Conservation (phyloP, 1,140 invertebrate species). For the Antheraea mylitta region DNA sequence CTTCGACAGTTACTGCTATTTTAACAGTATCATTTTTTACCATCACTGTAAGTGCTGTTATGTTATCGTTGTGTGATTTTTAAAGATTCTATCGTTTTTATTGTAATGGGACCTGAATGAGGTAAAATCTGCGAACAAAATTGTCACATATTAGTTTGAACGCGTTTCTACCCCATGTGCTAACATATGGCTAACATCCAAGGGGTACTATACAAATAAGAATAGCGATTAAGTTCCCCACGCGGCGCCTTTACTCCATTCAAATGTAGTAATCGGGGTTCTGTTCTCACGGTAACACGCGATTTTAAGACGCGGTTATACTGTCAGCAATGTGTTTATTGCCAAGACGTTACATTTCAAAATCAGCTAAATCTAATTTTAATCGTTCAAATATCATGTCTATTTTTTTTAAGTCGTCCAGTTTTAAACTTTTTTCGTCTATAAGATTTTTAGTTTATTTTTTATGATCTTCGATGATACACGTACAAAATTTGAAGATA, state of each 20-base stretch:
- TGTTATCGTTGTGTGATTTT: background rate
- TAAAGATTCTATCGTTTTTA: no score
- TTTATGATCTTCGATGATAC: no score
- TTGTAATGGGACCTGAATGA: background rate
- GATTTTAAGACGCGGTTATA: conserved; percentile 19
- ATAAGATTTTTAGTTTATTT: no score
- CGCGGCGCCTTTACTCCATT: conserved; percentile 50
- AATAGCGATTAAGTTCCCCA: conserved; percentile 54
- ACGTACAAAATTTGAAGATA: no score
- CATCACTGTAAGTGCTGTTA: no score
- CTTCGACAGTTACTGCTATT: no score
- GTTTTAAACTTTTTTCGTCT: no score
- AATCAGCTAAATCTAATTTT: no score
- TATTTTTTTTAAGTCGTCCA: no score
- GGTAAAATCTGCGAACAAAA: background rate
- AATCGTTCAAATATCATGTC: no score
- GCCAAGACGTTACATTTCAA: background rate
- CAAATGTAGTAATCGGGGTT: conserved; percentile 49
- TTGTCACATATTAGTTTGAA: background rate
- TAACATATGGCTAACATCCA: conserved; percentile 14
- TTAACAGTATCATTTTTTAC: no score
- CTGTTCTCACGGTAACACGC: conserved; percentile 53
- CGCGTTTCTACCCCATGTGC: background rate
- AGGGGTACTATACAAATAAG: conserved; percentile 54
- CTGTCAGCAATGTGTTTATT: background rate